phyloP scores from a whole-genome alignment of 1,140 invertebrate species.

The Lordiphosa mommai region DNA sequence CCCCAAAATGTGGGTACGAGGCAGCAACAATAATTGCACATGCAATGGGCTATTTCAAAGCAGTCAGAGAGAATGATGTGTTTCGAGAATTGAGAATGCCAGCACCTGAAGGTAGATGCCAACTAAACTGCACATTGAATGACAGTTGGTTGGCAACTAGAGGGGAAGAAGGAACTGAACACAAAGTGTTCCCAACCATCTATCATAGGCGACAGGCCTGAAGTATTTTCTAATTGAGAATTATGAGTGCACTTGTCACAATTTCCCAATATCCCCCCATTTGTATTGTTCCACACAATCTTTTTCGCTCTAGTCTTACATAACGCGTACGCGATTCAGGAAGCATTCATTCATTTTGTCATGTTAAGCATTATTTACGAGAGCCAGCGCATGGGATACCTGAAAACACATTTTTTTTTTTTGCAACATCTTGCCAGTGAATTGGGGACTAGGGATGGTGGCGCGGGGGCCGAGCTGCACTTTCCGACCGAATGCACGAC shows the following conservation, averaged over 20 bases:
- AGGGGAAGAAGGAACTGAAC: neutral
- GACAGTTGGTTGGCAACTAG: slow-evolving; percentile 5
- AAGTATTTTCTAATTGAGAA: neutral
- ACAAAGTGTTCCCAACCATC: slow-evolving; percentile 6
- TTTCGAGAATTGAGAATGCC: slow-evolving; percentile 12
- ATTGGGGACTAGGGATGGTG: neutral
- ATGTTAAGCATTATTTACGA: slow-evolving; percentile 43
- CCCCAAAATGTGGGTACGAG: slow-evolving; percentile 18
- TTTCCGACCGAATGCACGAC: slow-evolving; percentile 23
- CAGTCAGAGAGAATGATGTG: slow-evolving; percentile 15
- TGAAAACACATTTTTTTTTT: slow-evolving; percentile 32
- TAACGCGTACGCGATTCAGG: slow-evolving; percentile 65
- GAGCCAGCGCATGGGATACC: slow-evolving; percentile 22
- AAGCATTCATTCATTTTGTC: slow-evolving; percentile 73
- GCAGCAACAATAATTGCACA: slow-evolving; percentile 71
- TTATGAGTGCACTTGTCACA: too few species aligned
- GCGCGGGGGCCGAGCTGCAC: too few species aligned
- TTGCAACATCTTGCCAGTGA: slow-evolving; percentile 6
- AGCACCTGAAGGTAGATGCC: slow-evolving; percentile 2
- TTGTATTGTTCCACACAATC: too few species aligned
- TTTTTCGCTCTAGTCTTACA: slow-evolving; percentile 20
- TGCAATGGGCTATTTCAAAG: slow-evolving; percentile 67
- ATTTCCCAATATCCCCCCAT: too few species aligned
- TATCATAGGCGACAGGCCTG: slow-evolving; percentile 5
- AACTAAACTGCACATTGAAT: slow-evolving; percentile 34